These are phyloP conservation scores for Cheilosia scutellata DNA, from an alignment of 2,888 invertebrate genomes.

Conservation along the genomic window DNA sequence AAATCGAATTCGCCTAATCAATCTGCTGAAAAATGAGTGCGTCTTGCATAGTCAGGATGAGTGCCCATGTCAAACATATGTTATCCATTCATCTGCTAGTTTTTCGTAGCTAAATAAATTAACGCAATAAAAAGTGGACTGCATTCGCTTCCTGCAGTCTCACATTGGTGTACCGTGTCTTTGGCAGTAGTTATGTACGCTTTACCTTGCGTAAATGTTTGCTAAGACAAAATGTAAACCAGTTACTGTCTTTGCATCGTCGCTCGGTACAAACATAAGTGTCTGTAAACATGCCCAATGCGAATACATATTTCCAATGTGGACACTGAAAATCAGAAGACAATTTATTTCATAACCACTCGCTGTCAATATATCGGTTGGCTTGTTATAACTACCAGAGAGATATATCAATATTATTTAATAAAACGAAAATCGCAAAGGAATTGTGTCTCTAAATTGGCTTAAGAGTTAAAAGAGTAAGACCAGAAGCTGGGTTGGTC, in stretches of 20 bases:
- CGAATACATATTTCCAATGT: constrained; percentile 44
- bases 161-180: constrained; percentile 5
- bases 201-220: constrained; percentile 47
- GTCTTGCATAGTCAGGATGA: constrained; percentile 42
- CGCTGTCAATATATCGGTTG: constrained; percentile 63
- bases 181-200: constrained; percentile 48
- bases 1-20: constrained; percentile 30
- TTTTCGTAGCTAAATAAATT: constrained; percentile 48
- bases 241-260: constrained; percentile 18
- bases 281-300: constrained; percentile 38
- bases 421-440: constrained; percentile 24
- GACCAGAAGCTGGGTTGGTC: constrained; percentile 66
- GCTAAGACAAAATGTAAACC: constrained; percentile 21
- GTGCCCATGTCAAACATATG: constrained; percentile 55
- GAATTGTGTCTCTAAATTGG: constrained; percentile 55
- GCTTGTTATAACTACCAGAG: constrained; percentile 38
- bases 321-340: constrained; percentile 70
- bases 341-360: constrained; percentile 73
- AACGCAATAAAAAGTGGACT: constrained; percentile 41
- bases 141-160: constrained; percentile 57
- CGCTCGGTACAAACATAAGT: constrained; percentile 5
- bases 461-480: constrained; percentile 62
- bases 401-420: constrained; percentile 49
- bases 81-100: constrained; percentile 42
- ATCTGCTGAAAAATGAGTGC: constrained; percentile 30